Evolutionary conservation across 2,797 vertebrate species (phyloP).

Genomic region (Eulemur coronatus): DNA sequence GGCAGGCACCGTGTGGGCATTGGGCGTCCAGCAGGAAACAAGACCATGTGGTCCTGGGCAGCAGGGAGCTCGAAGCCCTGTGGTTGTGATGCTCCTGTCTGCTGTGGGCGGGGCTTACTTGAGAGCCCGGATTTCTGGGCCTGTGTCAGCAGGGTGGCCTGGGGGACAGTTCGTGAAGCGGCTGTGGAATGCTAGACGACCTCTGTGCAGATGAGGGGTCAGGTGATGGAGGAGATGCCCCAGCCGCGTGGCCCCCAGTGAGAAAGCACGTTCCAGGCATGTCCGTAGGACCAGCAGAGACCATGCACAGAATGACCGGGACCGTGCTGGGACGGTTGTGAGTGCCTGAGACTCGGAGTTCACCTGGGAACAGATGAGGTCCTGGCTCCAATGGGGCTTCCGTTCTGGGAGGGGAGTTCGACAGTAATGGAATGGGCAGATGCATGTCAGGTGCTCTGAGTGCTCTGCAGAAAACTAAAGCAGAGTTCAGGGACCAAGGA

Average conservation of each 20-base stretch:
- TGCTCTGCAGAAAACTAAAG: not conserved
- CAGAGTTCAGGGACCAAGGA: not conserved
- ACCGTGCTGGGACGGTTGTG: not conserved
- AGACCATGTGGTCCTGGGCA: not conserved
- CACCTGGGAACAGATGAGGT: not conserved
- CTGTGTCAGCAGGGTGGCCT: not conserved
- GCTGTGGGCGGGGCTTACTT: not conserved
- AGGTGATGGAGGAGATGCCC: not conserved
- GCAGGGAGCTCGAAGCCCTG: rapidly evolving
- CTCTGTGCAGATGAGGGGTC: rapidly evolving
- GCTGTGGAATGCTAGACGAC: not conserved
- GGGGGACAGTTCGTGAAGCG: not conserved
- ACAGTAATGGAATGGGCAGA: not conserved
- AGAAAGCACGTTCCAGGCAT: not conserved
- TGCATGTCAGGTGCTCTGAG: not conserved
- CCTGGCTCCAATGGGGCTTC: not conserved
- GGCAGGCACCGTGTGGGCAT: not conserved
- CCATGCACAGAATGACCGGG: no score
- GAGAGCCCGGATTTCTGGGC: not conserved
- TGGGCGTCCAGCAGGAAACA: not conserved
- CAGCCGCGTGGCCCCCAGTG: rapidly evolving
- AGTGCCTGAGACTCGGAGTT: not conserved
- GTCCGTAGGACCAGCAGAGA: not conserved
- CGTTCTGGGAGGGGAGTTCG: rapidly evolving
- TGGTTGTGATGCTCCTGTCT: no score